phyloP scores from a whole-genome alignment of 2,113 vertebrate species.

The Platichthys flesus region DNA sequence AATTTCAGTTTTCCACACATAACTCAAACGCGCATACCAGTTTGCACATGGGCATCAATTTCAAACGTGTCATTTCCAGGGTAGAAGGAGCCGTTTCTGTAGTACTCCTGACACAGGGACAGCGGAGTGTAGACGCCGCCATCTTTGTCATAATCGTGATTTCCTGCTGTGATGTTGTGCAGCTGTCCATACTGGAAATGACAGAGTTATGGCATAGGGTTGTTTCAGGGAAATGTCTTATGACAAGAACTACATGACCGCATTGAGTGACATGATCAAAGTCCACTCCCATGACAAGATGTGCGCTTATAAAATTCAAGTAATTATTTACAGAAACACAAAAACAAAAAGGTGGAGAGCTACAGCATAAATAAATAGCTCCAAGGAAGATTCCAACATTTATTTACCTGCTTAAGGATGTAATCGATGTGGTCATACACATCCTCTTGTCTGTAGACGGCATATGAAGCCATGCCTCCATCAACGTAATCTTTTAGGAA shows the following conservation, averaged over 20 bases:
- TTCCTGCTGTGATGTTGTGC: conserved; percentile 88
- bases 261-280: conserved; percentile 39
- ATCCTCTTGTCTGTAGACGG: conserved; percentile 88
- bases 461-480: conserved; percentile 82
- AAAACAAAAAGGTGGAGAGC: background rate
- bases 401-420: conserved; percentile 85
- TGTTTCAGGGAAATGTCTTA: background rate
- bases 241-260: background rate
- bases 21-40: conserved; percentile 75
- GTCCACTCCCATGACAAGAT: conserved; percentile 42
- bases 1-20: background rate
- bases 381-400: background rate
- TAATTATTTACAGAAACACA: conserved; percentile 41
- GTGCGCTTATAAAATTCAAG: background rate
- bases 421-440: conserved; percentile 89
- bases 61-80: conserved; percentile 93
- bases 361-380: background rate
- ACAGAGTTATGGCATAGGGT: background rate
- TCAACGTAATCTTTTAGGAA: conserved; percentile 90
- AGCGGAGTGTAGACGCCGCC: conserved; percentile 79
- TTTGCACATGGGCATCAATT: conserved; percentile 89
- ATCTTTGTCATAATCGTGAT: conserved; percentile 89
- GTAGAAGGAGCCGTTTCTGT: conserved; percentile 86
- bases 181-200: conserved; percentile 85
- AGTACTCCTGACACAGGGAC: conserved; percentile 89